Percentiles rank a stretch among this genome's conserved stretches.
Evolutionary conservation across 2,888 invertebrate genomes (phyloP).

Genomic region (Eupithecia centaureata): DNA sequence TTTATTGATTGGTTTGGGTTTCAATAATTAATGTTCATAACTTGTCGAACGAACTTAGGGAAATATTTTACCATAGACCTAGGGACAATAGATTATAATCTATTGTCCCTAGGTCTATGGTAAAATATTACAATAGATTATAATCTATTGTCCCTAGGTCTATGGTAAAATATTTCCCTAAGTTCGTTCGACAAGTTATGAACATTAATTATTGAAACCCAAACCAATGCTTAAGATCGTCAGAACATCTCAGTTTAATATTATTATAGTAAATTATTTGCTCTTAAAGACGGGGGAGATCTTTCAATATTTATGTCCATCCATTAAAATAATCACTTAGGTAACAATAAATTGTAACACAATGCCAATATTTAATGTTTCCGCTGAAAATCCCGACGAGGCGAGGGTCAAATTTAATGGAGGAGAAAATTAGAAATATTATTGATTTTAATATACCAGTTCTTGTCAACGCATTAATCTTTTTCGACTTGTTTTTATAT

Average conservation of each 20-base stretch:
- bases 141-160: no score
- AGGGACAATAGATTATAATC: no score
- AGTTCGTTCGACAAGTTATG: no score
- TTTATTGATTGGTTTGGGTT: background rate
- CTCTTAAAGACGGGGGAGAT: background rate
- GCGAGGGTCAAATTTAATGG: constrained; percentile 17
- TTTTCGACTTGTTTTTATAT: background rate
- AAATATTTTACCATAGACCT: no score
- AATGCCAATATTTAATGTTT: constrained; percentile 13
- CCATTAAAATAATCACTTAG: constrained; percentile 14
- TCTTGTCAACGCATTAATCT: background rate
- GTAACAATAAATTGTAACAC: constrained; percentile 16
- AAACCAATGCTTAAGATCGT: background rate
- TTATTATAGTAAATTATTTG: background rate
- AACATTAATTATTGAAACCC: background rate
- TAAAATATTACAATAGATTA: no score
- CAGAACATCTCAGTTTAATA: background rate
- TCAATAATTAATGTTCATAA: background rate
- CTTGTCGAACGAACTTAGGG: no score
- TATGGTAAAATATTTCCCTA: no score
- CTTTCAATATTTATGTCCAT: constrained; percentile 3
- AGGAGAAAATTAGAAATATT: constrained; percentile 8
- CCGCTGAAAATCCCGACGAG: background rate
- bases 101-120: no score
- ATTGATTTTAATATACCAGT: background rate